These are phyloP conservation scores for Thereva nobilitata DNA, from an alignment of 2,888 invertebrate genomes.

Conservation along the genomic window DNA sequence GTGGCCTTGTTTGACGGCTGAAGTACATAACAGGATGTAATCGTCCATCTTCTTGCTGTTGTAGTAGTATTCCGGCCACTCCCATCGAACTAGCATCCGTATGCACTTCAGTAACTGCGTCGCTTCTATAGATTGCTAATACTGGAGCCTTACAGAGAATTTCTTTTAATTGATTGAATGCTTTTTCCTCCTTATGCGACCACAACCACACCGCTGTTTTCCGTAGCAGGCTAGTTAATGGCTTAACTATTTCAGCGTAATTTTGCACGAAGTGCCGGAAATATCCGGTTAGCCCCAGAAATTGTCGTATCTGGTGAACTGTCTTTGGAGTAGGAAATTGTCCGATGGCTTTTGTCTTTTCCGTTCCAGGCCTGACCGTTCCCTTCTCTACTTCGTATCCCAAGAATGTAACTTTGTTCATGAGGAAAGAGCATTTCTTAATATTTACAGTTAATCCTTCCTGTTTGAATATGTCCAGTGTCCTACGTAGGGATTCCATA, in stretches of 20 bases:
- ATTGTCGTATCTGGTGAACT: slow-evolving; percentile 45
- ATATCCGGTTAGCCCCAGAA: slow-evolving; percentile 45
- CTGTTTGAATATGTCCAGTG: slow-evolving; percentile 11
- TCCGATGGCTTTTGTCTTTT: slow-evolving; percentile 45
- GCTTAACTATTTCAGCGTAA: slow-evolving; percentile 7
- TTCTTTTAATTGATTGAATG: background rate
- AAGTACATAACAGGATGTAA: slow-evolving; percentile 47
- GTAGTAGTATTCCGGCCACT: slow-evolving; percentile 46
- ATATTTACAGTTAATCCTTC: slow-evolving; percentile 34
- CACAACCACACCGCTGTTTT: background rate
- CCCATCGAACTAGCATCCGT: slow-evolving; percentile 44
- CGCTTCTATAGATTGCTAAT: background rate
- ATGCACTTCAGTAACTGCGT: slow-evolving; percentile 33
- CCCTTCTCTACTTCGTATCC: slow-evolving; percentile 44
- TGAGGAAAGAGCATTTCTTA: slow-evolving; percentile 43
- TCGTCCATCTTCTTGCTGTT: slow-evolving; percentile 40
- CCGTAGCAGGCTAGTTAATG: slow-evolving; percentile 4
- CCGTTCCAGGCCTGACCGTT: slow-evolving; percentile 43
- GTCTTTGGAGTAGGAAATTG: slow-evolving; percentile 42
- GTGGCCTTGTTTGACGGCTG: slow-evolving; percentile 46
- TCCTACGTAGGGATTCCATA: background rate
- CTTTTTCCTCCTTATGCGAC: background rate
- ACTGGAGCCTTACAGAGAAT: slow-evolving; percentile 1
- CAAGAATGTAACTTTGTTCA: slow-evolving; percentile 43
- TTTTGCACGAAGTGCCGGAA: slow-evolving; percentile 13